Evolutionary conservation across 2,797 vertebrate genomes (phyloP), one percentile per base, ranked within the genome.

Genomic region (Sebastes variabilis): DNA sequence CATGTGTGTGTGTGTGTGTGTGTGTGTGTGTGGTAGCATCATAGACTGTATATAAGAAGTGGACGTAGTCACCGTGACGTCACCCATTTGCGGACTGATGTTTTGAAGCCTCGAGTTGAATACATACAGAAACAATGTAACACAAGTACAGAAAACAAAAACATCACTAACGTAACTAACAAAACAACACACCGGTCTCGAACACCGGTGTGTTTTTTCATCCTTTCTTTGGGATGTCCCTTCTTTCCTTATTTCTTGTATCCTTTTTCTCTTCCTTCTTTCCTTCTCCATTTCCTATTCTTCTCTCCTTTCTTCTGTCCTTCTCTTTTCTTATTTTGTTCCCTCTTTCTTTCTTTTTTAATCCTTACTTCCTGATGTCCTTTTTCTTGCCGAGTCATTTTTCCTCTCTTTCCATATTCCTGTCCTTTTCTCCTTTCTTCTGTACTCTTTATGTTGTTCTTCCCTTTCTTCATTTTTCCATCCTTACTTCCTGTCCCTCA

Each of bases 91-190:
- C 3, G 16, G 42, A 49, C 42, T 20, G 42, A 49, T 18, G 16
- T 49, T 46, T 49, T 49, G 16, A 49, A 49, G 7, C 42, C 16
- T 49, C 6, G 16, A 18, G 16, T 49, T 49, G 4, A 27, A 42
- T 42, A 42, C 6, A 16, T 42, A 42, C 38, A 0, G 38, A 42
- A 42, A 16, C 1, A 42, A 42, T 0, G 38, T 42, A 0, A 42
- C 38, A 42, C 0, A 42, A 42, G 38, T 42, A 42, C 38, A 16
- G 38, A 42, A 42, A 42, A 42, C 38, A 42, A 16, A 16, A 42
- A 42, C 16, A 46, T 46, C 42, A 46, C 42, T 18, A 46, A 18
- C 42, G 42, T 46, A 46, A 46, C 42, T 46, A 18, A 46, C 14
- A 46, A 46, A 46, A 46, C 3, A 46, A 46, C 14, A 46, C 42